phyloP scores from a whole-genome alignment of 2,113 vertebrate species.

The Castor canadensis region DNA sequence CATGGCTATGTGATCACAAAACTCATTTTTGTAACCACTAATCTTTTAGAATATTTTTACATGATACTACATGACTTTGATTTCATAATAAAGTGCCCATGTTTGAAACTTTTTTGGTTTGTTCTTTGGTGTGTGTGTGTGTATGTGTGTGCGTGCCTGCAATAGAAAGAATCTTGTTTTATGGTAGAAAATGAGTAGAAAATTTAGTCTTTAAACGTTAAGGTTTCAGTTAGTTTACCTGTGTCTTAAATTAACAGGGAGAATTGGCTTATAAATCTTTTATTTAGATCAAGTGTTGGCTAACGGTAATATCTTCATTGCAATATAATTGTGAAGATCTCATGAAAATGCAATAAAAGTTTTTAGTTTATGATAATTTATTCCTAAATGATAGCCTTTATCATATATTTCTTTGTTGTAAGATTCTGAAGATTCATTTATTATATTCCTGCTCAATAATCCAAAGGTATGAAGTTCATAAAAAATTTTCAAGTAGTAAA shows the following conservation, averaged over 20 bases:
- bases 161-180: not conserved
- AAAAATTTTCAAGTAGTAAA: not conserved
- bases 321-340: not conserved
- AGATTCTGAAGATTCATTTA: constrained; percentile 35
- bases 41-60: not conserved
- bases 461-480: constrained; percentile 2
- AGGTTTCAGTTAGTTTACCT: not conserved
- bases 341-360: constrained; percentile 5
- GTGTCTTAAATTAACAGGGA: not conserved
- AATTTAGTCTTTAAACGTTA: constrained; percentile 2
- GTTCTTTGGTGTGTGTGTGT: not conserved
- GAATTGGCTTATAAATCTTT: constrained; percentile 30
- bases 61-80: not conserved
- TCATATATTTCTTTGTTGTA: constrained; percentile 2
- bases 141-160: not conserved
- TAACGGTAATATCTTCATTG: constrained; percentile 3
- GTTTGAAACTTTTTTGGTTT: not conserved
- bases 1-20: not conserved
- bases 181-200: not conserved
- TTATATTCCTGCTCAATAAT: not conserved
- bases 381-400: not conserved
- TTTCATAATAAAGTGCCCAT: not conserved
- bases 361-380: not conserved
- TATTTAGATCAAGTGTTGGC: not conserved
- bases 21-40: not conserved